Base-by-base conservation (phyloP, 2,113 vertebrate genomes). In the Macrotis lagotis region DNA sequence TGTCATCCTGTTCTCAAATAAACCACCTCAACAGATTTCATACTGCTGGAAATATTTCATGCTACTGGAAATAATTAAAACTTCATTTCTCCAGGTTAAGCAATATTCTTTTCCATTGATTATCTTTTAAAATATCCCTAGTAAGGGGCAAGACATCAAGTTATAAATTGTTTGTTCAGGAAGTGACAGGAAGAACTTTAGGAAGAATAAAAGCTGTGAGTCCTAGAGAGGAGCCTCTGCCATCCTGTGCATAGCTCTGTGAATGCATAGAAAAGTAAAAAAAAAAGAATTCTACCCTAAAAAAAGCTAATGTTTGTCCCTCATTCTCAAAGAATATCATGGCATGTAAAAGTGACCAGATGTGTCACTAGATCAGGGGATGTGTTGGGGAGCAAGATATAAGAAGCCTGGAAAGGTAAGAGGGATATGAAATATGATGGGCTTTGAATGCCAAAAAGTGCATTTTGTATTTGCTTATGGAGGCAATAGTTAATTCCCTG, bases 101-200 rank as follows among this genome's bases (percentile, higher is more conserved):
- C 28, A 47, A 16, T 0, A 1, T 44, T 50, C 55, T 0, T 4
- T 3, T 8, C 25, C 12, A 25, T 44, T 47, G 88, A 28, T 12
- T 31, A 83, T 37, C 31, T 50, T 88, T 90, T 28, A 49, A 92
- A 92, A 90, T 83, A 25, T 25, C 11, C 48, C 26, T 3, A 26
- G 48, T 37, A 66, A 74, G 89, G 91, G 3, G 0, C 31, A 19
- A n/a, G 51, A 22, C 3, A 22, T 8, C 11, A 48, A 91, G 26
- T 51, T 48, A 49, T n/a, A 48, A n/a, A 90, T 91, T 48, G 93
- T 74, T 91, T 83, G 49, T 51, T 50, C 44, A 91, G 93, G 47
- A 26, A 14, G 49, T 14, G 51, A 50, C 25, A 89, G 52, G 50
- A 31, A 50, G 22, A 8, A 48, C 6, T 49, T 59, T 51, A 26